Conservation (phyloP, 2,113 vertebrate species). For the Microcebus lehilahytsara region DNA sequence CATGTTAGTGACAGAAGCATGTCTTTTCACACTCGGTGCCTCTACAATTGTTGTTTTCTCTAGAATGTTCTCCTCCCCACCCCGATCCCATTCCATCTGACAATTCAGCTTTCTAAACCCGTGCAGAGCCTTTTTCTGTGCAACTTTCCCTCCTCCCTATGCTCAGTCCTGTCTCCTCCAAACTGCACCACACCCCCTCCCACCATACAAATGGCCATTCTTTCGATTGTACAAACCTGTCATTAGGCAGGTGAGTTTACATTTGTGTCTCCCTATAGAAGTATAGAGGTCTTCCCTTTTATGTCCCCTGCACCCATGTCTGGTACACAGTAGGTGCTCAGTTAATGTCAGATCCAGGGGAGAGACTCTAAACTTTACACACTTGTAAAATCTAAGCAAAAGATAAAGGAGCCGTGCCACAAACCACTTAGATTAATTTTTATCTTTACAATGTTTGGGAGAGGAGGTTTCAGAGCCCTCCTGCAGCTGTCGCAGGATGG, state of each 20-base stretch:
- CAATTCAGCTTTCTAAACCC: neutral
- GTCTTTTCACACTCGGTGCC: neutral
- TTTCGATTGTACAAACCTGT: neutral
- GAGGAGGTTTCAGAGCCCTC: neutral
- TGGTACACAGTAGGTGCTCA: neutral
- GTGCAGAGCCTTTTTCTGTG: neutral
- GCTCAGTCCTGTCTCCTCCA: neutral
- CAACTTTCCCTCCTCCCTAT: neutral
- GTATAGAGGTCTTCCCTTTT: neutral
- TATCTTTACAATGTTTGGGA: neutral
- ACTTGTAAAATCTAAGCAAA: neutral
- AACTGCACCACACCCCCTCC: accelerated
- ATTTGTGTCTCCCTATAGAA: neutral
- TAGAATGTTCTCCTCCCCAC: neutral
- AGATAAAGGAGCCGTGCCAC: neutral
- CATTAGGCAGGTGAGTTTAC: neutral
- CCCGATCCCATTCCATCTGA: neutral
- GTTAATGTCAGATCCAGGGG: neutral
- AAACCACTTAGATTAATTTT: neutral
- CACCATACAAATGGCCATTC: neutral
- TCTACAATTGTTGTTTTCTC: neutral
- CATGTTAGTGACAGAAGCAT: neutral
- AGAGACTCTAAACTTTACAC: neutral
- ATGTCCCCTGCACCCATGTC: neutral
- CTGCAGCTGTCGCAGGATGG: neutral